A percentile compares a stretch with the other conserved stretches of the same genome.
Evolutionary conservation across 1,140 invertebrate genomes (phyloP).

Genomic region (Sinonovacula constricta): DNA sequence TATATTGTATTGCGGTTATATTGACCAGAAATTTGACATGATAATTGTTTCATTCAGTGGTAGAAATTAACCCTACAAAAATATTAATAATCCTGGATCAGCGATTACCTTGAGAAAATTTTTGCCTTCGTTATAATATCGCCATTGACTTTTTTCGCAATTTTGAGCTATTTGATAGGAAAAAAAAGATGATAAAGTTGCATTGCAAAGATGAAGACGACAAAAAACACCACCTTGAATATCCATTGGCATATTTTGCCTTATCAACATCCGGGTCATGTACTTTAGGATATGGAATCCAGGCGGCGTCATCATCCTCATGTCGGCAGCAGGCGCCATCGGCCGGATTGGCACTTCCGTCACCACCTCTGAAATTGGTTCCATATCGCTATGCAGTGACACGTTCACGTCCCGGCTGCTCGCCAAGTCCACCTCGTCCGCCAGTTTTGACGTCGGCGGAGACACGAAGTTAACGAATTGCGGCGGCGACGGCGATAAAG

Average conservation of each 20-base stretch:
- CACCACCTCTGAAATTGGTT: neutral
- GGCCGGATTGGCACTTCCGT: neutral
- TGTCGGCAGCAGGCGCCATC: slow-evolving; percentile 52
- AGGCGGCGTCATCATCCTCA: slow-evolving; percentile 56
- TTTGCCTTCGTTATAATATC: neutral
- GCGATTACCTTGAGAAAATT: too few relatives aligned
- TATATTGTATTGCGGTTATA: too few relatives aligned
- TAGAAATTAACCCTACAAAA: neutral
- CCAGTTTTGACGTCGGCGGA: neutral
- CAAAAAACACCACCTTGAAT: slow-evolving; percentile 47
- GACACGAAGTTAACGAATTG: neutral
- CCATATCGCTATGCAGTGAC: neutral
- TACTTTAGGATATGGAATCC: slow-evolving; percentile 56
- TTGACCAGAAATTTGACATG: too few relatives aligned
- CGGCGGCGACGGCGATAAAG: neutral
- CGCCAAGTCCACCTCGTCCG: neutral
- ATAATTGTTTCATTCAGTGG: too few relatives aligned
- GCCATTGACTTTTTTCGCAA: neutral
- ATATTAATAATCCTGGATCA: neutral
- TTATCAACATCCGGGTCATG: slow-evolving; percentile 50
- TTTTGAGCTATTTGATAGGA: neutral
- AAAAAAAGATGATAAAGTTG: neutral
- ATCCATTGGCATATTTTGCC: slow-evolving; percentile 63
- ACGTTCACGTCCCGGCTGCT: neutral
- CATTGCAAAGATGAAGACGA: neutral